phyloP scores from a whole-genome alignment of 2,888 invertebrate genomes.

The Hirudinaria manillensis region DNA sequence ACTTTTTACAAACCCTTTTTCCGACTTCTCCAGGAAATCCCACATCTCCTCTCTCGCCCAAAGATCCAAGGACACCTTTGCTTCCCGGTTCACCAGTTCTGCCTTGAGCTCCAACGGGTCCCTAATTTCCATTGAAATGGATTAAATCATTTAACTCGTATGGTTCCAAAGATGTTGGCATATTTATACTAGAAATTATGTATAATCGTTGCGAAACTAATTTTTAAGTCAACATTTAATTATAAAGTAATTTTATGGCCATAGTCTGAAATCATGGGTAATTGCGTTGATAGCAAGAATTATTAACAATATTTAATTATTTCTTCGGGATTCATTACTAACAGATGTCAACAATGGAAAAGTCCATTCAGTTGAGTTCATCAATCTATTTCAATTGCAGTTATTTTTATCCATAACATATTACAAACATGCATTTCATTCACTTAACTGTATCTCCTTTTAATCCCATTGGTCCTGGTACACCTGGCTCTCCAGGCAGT shows the following conservation, averaged over 20 bases:
- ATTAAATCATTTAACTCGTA: no score
- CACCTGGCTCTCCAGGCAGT: conserved; percentile 32
- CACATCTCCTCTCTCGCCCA: conserved; percentile 36
- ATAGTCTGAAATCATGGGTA: no score
- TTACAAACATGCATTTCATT: no score
- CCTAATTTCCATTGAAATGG: conserved; percentile 14
- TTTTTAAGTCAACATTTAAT: no score
- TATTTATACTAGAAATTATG: not conserved
- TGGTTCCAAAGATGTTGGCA: no score
- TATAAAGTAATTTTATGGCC: no score
- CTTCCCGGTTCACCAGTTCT: conserved; percentile 34
- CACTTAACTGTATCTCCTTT: conserved; percentile 32
- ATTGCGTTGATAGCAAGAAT: no score
- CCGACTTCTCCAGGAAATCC: conserved; percentile 38
- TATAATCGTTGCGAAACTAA: not conserved
- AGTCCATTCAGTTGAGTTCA: not conserved
- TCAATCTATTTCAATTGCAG: not conserved
- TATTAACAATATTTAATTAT: no score
- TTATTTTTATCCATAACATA: not conserved
- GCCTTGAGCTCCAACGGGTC: conserved; percentile 29
- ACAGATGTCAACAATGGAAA: no score
- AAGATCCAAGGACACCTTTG: conserved; percentile 34
- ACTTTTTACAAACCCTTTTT: conserved; percentile 30
- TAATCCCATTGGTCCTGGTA: conserved; percentile 32
- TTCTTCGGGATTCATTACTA: no score